phyloP scores from a whole-genome alignment of 2,113 vertebrate species.

The Rattus rattus region DNA sequence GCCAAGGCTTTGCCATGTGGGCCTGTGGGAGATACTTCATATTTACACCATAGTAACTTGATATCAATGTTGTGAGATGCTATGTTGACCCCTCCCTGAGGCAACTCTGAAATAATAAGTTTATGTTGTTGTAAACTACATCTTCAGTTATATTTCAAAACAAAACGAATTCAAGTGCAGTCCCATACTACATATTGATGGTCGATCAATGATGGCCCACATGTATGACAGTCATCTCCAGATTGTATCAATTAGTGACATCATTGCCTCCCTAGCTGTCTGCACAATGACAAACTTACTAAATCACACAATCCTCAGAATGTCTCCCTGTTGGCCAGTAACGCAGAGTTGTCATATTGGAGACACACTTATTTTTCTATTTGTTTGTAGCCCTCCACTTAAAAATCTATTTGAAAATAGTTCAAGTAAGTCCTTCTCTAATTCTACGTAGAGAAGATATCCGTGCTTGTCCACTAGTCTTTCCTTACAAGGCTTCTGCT shows the following conservation, averaged over 20 bases:
- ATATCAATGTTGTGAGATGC: background rate
- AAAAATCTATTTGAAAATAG: constrained; percentile 14
- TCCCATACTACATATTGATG: background rate
- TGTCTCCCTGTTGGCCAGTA: background rate
- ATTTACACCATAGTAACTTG: background rate
- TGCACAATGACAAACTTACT: background rate
- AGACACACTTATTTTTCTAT: background rate
- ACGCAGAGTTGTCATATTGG: background rate
- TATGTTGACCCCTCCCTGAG: background rate
- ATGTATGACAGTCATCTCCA: background rate
- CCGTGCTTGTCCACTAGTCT: background rate
- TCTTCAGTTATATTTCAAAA: background rate
- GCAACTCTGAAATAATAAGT: background rate
- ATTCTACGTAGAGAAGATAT: background rate
- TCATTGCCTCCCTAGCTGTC: background rate
- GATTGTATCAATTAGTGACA: background rate
- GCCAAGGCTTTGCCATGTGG: background rate
- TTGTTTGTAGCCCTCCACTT: background rate
- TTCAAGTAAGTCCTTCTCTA: background rate
- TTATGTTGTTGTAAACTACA: background rate
- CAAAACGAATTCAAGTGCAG: background rate
- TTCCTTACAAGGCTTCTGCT: background rate
- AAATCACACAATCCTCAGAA: background rate
- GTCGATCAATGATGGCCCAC: background rate
- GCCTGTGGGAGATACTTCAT: background rate